Evolutionary conservation across 2,113 vertebrate species (phyloP), one percentile per base, ranked within the genome.

Genomic region (Crotalus helleri): DNA sequence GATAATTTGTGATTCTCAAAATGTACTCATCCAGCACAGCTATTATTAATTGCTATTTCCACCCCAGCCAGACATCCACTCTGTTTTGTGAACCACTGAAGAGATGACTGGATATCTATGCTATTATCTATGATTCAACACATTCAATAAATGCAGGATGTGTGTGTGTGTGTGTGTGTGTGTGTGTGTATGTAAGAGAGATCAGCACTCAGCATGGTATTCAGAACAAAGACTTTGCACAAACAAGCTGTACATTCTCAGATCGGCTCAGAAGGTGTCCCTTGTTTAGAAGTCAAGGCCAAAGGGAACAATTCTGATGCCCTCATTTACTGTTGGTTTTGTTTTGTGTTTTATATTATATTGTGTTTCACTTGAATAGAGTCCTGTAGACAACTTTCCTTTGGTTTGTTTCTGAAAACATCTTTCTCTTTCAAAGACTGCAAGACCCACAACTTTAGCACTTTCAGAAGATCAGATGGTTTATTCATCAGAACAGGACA

Each of bases 81-180:
- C 94, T 93, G 92, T 91, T 93, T 88, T 57, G 46, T 96, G 95
- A 97, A 96, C 96, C 95, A 94, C 95, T 95, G 92, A 96, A 94
- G 93, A 94, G 94, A 93, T 94, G 92, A 96, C 59, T 96, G 94
- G 94, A 86, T 92, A 88, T 93, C 96, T 93, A 5, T 11, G 21
- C 88, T 39, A 44, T 57, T 58, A 51, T 87, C 24, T 6, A 53
- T n/a, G 85, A 87, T 17, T 51, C 85, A 51, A 51, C 26, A 26
- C 46, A 53, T 87, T 26, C 44, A 87, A 51, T 49, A 51, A 87
- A 87, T 21, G 24, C 2, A 69, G 26, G 24, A 12, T 51, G 13
- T 33, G 29, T 69, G 29, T 3, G 21, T 59, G 24, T 26, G 29
- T n/a, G 12, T 69, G 64, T 3, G 23, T 61, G 26, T 61, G 3